Conservation (phyloP, 2,797 vertebrate genomes). For the Typhlichthys subterraneus region DNA sequence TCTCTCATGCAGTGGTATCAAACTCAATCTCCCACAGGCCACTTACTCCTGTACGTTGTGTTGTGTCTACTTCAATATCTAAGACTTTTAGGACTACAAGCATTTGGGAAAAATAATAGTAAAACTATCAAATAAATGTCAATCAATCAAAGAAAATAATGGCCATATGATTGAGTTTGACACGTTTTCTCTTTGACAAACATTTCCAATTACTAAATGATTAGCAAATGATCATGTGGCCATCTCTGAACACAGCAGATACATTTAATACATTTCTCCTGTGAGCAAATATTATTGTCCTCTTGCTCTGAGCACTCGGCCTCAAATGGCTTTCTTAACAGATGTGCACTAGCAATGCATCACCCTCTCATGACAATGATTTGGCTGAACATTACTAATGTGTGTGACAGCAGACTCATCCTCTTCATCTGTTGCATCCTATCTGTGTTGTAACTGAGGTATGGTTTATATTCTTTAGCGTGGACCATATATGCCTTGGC, state of each 20-base stretch:
- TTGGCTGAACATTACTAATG: conserved; percentile 45
- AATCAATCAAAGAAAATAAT: no score
- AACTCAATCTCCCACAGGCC: no score
- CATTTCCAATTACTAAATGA: conserved; percentile 5
- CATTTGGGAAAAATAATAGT: no score
- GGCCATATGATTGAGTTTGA: no score
- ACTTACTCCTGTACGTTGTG: no score
- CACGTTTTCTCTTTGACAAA: conserved; percentile 9
- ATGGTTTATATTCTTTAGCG: conserved; percentile 73
- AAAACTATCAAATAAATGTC: no score
- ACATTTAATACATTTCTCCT: conserved; percentile 17
- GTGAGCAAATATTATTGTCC: conserved; percentile 29
- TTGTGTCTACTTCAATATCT: no score
- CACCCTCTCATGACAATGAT: conserved; percentile 37
- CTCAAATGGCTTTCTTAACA: conserved; percentile 42
- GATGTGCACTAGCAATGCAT: conserved; percentile 49
- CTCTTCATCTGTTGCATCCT: conserved; percentile 30
- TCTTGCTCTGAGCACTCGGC: conserved; percentile 21
- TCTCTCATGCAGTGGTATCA: conserved; percentile 17
- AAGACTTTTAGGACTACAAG: no score
- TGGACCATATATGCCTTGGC: conserved; percentile 95
- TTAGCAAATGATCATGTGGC: no score
- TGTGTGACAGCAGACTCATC: conserved; percentile 39
- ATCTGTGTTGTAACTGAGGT: conserved; percentile 26
- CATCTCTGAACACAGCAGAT: conserved; percentile 5